Evolutionary conservation across 1,140 invertebrate species (phyloP).

Genomic region (Drosophila leontia): DNA sequence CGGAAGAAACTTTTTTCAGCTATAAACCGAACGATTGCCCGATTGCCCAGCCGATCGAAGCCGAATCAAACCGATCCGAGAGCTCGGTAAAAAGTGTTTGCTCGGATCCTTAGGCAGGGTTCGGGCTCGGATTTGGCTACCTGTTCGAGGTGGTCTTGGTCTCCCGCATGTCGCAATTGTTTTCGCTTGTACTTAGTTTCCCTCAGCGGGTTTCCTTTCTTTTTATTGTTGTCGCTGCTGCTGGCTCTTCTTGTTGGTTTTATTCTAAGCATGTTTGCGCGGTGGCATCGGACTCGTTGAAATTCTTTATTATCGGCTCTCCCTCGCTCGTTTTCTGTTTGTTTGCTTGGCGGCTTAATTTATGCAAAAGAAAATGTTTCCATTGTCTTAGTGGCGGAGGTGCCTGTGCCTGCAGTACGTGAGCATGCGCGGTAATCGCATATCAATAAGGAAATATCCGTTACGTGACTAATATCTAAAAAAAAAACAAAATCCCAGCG

Average conservation of each 20-base stretch:
- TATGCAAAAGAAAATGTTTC: slow-evolving; percentile 73
- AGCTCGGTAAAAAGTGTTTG: slow-evolving; percentile 35
- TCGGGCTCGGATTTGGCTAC: slow-evolving; percentile 13
- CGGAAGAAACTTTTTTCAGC: slow-evolving; percentile 61
- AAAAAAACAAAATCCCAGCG: slow-evolving; percentile 20
- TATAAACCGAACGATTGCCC: slow-evolving; percentile 23
- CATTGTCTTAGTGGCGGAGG: slow-evolving; percentile 63
- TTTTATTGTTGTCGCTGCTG: slow-evolving; percentile 26
- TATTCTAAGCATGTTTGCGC: slow-evolving; percentile 78
- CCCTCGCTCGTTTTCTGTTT: slow-evolving; percentile 21
- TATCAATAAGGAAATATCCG: slow-evolving; percentile 85
- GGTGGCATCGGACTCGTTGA: slow-evolving; percentile 51
- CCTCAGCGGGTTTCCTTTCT: slow-evolving; percentile 30
- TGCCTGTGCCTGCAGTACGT: slow-evolving; percentile 61
- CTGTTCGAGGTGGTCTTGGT: slow-evolving; percentile 36
- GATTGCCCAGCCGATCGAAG: slow-evolving; percentile 13
- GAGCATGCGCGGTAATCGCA: slow-evolving; percentile 81
- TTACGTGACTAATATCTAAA: slow-evolving; percentile 84
- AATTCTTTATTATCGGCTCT: slow-evolving; percentile 56
- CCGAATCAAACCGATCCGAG: background rate
- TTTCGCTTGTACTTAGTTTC: slow-evolving; percentile 25
- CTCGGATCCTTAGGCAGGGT: slow-evolving; percentile 28
- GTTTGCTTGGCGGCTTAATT: slow-evolving; percentile 70
- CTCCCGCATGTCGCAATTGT: slow-evolving; percentile 64
- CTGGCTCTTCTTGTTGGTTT: slow-evolving; percentile 41